phyloP scores from a whole-genome alignment of 2,888 invertebrate genomes.

The Trisateles emortualis region DNA sequence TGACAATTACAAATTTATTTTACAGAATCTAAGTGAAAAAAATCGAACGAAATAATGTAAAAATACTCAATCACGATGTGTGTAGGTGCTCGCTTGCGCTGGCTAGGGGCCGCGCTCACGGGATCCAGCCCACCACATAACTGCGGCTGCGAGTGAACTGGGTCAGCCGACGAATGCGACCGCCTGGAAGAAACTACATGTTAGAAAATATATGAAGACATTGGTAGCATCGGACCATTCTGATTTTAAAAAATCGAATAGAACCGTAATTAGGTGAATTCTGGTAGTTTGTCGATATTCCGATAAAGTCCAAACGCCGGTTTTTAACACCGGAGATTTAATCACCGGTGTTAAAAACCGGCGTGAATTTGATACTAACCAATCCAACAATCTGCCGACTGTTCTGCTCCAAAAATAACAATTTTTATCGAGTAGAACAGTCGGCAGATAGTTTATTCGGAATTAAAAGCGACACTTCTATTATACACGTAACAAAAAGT shows the following conservation, averaged over 20 bases:
- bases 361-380: no score
- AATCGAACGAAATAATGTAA: slow-evolving; percentile 14
- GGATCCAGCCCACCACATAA: slow-evolving; percentile 92
- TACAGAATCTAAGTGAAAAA: neutral
- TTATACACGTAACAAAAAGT: no score
- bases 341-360: slow-evolving; percentile 46
- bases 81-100: slow-evolving; percentile 26
- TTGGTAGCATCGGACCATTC: no score
- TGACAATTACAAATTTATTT: no score
- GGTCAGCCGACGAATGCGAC: slow-evolving; percentile 92
- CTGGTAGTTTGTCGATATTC: slow-evolving; percentile 40
- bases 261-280: no score
- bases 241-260: no score
- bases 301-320: slow-evolving; percentile 6
- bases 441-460: no score
- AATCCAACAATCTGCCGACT: no score
- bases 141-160: slow-evolving; percentile 91
- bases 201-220: no score
- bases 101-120: slow-evolving; percentile 55
- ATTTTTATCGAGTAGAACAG: no score
- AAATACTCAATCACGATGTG: slow-evolving; percentile 50
- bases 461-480: no score
- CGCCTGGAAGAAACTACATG: slow-evolving; percentile 78
- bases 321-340: slow-evolving; percentile 14
- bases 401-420: no score